Percentiles rank a stretch among this genome's conserved stretches.
Conservation (phyloP, 2,888 invertebrate genomes). For the Drosophila mimica region DNA sequence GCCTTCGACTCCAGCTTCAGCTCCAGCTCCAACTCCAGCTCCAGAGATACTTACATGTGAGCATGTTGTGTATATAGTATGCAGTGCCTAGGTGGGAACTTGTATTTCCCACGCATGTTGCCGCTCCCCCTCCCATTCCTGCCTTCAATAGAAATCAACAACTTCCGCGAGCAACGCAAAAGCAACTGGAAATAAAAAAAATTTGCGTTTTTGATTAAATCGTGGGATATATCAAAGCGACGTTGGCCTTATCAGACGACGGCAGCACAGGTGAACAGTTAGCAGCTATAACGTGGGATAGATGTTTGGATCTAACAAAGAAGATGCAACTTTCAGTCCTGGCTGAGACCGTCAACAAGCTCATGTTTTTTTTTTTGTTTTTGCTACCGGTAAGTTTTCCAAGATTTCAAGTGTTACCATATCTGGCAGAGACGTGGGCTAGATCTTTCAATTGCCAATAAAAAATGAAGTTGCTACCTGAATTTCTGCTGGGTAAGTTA, state of each 20-base stretch:
- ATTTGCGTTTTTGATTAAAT: slow-evolving; percentile 82
- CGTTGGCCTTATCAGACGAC: slow-evolving; percentile 52
- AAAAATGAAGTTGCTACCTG: slow-evolving; percentile 11
- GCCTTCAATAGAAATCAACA: slow-evolving; percentile 50
- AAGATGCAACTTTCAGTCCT: slow-evolving; percentile 17
- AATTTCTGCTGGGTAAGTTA: slow-evolving; percentile 12
- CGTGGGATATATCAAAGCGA: slow-evolving; percentile 74
- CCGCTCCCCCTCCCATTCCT: slow-evolving; percentile 27
- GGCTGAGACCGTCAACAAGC: slow-evolving; percentile 6
- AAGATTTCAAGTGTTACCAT: slow-evolving; percentile 30
- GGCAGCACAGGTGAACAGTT: slow-evolving; percentile 40
- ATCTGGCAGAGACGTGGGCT: slow-evolving; percentile 27
- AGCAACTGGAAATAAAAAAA: slow-evolving; percentile 43
- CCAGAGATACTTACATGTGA: slow-evolving; percentile 17
- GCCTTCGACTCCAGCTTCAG: slow-evolving; percentile 15
- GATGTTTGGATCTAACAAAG: slow-evolving; percentile 25
- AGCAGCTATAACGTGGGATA: slow-evolving; percentile 53
- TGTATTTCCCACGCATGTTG: slow-evolving; percentile 69
- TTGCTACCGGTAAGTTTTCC: slow-evolving; percentile 22
- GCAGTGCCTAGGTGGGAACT: slow-evolving; percentile 53
- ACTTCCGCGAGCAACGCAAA: slow-evolving; percentile 65
- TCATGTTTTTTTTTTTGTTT: slow-evolving; percentile 3
- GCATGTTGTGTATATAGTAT: slow-evolving; percentile 33
- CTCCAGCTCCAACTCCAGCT: slow-evolving; percentile 9
- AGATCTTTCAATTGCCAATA: slow-evolving; percentile 21